Conservation (phyloP, 2,113 vertebrate species). For the Pseudorhombus dupliciocellatus region DNA sequence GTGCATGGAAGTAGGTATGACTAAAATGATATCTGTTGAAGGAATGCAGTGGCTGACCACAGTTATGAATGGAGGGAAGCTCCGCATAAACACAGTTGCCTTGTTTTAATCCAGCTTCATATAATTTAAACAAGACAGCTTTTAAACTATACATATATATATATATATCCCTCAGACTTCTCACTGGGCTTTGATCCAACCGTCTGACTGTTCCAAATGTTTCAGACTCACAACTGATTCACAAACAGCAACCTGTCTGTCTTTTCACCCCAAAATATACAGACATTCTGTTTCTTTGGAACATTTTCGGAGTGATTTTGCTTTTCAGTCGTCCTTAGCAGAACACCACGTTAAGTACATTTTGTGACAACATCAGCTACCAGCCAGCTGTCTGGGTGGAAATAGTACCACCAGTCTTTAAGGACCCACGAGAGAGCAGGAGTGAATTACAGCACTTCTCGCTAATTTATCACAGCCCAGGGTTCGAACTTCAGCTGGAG, state of each 20-base stretch:
- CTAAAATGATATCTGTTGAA: slow-evolving; percentile 57
- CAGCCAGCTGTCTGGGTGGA: slow-evolving; percentile 33
- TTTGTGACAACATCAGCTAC: slow-evolving; percentile 26
- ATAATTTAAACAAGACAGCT: slow-evolving; percentile 50
- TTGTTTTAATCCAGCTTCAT: slow-evolving; percentile 52
- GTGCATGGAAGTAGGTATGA: slow-evolving; percentile 65
- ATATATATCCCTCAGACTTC: slow-evolving; percentile 45
- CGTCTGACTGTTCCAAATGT: slow-evolving; percentile 14
- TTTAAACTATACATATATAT: slow-evolving; percentile 46
- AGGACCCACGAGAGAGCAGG: slow-evolving; percentile 48
- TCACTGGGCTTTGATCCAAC: slow-evolving; percentile 30
- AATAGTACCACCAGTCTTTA: slow-evolving; percentile 18
- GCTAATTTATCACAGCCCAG: slow-evolving; percentile 62
- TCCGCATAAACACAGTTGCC: slow-evolving; percentile 43
- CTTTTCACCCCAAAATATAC: slow-evolving; percentile 1
- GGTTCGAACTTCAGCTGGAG: slow-evolving; percentile 54
- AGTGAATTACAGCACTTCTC: slow-evolving; percentile 54
- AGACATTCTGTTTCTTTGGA: not conserved
- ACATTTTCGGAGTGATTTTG: slow-evolving; percentile 7
- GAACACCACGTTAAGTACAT: not conserved
- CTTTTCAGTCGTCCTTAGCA: slow-evolving; percentile 2
- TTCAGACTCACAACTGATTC: not conserved
- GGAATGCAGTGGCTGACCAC: slow-evolving; percentile 67
- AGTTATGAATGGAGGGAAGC: slow-evolving; percentile 58
- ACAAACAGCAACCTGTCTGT: slow-evolving; percentile 9